Conservation (phyloP, 2,113 vertebrate species). For the Hippolais icterina region DNA sequence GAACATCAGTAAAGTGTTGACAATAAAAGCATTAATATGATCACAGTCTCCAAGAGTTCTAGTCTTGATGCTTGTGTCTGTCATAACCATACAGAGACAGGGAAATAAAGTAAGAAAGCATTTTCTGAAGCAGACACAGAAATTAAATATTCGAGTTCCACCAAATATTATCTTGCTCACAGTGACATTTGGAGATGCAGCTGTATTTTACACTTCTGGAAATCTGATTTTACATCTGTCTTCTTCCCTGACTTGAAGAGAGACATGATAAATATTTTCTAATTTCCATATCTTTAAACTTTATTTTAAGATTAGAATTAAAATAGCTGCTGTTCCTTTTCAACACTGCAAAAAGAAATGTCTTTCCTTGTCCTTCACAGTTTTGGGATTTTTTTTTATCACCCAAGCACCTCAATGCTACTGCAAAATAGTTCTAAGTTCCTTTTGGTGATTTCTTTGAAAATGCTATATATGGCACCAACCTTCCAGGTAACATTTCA, state of each 20-base stretch:
- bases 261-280: background rate
- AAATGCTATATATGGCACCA: accelerated
- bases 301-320: background rate
- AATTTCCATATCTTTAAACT: background rate
- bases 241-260: background rate
- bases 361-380: background rate
- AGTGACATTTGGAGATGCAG: background rate
- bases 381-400: background rate
- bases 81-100: background rate
- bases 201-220: background rate
- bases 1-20: background rate
- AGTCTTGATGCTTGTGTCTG: background rate
- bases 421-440: background rate
- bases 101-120: background rate
- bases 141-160: background rate
- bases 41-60: background rate
- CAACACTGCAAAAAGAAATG: background rate
- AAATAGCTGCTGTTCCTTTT: background rate
- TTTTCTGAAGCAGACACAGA: background rate
- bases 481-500: background rate
- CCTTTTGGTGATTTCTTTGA: background rate
- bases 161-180: too few species aligned
- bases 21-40: background rate
- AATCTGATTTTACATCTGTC: background rate
- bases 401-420: background rate